phyloP scores from a whole-genome alignment of 2,113 vertebrate species.

The Castor canadensis region DNA sequence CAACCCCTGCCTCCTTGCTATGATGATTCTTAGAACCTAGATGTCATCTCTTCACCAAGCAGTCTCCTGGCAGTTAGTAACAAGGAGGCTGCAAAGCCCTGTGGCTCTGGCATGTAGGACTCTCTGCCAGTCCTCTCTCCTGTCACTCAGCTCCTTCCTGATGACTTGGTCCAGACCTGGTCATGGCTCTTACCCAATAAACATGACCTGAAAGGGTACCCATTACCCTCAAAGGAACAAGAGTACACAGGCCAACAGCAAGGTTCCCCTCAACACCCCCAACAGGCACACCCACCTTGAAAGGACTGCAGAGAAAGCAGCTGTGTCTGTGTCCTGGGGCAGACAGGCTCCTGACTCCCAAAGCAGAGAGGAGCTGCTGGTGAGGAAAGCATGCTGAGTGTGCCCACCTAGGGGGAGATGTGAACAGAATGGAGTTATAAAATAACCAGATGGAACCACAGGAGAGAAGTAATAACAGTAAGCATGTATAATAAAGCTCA shows the following conservation, averaged over 20 bases:
- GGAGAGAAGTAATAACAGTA: not conserved
- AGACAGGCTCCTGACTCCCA: not conserved
- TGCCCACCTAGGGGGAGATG: too few species aligned
- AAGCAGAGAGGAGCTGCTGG: too few species aligned
- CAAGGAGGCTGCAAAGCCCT: too few species aligned
- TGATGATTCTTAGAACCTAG: fast-evolving
- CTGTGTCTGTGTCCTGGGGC: fast-evolving
- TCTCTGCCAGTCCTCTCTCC: not conserved
- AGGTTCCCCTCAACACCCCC: too few species aligned
- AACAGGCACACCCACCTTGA: not conserved
- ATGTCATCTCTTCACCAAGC: not conserved
- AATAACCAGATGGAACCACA: not conserved
- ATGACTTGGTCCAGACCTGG: not conserved
- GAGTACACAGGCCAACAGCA: not conserved
- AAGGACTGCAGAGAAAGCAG: not conserved
- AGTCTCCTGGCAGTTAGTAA: fast-evolving
- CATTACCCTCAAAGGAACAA: not conserved
- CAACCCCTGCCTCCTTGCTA: not conserved
- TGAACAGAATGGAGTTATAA: not conserved
- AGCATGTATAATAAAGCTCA: too few species aligned
- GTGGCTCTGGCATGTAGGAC: not conserved
- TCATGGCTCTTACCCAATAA: not conserved
- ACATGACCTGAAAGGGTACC: not conserved
- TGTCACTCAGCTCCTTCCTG: not conserved
- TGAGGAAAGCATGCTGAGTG: too few species aligned